phyloP scores from a whole-genome alignment of 2,797 vertebrate genomes.

The Sandelia bainsii region DNA sequence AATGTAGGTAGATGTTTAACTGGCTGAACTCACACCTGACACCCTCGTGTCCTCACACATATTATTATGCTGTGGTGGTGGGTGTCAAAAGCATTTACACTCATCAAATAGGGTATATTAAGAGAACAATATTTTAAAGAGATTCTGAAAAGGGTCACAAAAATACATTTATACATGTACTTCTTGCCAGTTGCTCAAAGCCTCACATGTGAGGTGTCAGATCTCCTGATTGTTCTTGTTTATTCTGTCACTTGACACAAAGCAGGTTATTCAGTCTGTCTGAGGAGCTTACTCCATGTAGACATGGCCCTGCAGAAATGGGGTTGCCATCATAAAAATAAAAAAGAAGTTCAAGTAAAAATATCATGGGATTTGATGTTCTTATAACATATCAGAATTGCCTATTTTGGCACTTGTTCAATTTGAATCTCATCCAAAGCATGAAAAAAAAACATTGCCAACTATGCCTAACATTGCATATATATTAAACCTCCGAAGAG shows the following conservation, averaged over 20 bases:
- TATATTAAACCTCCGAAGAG: too few relatives aligned
- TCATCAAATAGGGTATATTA: slow-evolving; percentile 29
- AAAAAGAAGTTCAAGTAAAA: background rate
- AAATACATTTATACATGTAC: slow-evolving; percentile 33
- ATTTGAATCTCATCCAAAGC: slow-evolving; percentile 3
- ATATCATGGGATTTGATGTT: background rate
- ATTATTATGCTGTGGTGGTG: slow-evolving; percentile 40
- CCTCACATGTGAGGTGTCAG: background rate
- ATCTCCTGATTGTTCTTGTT: slow-evolving; percentile 2
- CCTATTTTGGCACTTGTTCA: background rate
- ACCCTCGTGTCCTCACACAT: slow-evolving; percentile 59
- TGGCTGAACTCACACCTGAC: slow-evolving; percentile 57
- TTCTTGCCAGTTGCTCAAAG: slow-evolving; percentile 4
- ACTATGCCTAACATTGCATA: too few relatives aligned
- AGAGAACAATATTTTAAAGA: slow-evolving; percentile 19
- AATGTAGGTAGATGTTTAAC: slow-evolving; percentile 28
- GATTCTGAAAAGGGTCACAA: slow-evolving; percentile 26
- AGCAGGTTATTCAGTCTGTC: background rate
- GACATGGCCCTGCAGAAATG: background rate
- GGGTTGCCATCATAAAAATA: background rate
- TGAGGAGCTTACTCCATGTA: background rate
- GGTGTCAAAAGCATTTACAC: slow-evolving; percentile 52
- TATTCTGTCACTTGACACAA: background rate
- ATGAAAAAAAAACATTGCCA: background rate
- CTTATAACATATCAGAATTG: too few relatives aligned